Base-by-base conservation (phyloP, 2,888 invertebrate genomes). In the Rhamphomyia laevipes region DNA sequence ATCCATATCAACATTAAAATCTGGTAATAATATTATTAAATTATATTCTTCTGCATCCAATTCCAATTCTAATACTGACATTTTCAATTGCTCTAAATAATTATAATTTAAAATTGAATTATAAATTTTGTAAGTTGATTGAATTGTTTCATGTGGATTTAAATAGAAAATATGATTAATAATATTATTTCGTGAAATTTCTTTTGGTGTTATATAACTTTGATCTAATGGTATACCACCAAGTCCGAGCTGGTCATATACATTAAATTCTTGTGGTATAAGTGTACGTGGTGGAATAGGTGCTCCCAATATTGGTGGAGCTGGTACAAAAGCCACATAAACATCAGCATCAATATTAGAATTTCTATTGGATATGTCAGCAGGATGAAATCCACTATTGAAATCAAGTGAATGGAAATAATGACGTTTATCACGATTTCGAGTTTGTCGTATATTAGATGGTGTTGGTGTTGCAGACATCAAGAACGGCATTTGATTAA, bases 21-120 rank as follows among this genome's bases (percentile, higher is more conserved):
- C 73, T 2, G 89, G 87, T 54, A 88, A 70, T 46, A 89, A 65
- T 43, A 89, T 77, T 47, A 89, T 72, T 40, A 89, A 73, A 61
- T 84, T 86, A 64, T 89, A 89, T 49, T 84, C 78, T 1, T 81
- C 78, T 56, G 86, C 87, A 63, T 90, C 88, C 47, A 90, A 66
- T 12, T 89, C 88, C 61, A 89, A 75, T 54, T 86, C 82, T 46
- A 89, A 71, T 2, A 82, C 84, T 42, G 82, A 74, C 11, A 86
- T 80, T 59, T 83, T 79, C 55, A 89, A 66, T 56, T 80, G 77
- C 3, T 83, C 80, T 30, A 87, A 75, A 63, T 82, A 85, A 33
- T 80, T 81, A 65, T 81, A 85, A 46, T 86, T 87, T 51, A 89
- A 70, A 38, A 86, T 77, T 0, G 86, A 80, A 53, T 87, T 83